phyloP scores from a whole-genome alignment of 1,140 invertebrate species.

The Nymphalis io region DNA sequence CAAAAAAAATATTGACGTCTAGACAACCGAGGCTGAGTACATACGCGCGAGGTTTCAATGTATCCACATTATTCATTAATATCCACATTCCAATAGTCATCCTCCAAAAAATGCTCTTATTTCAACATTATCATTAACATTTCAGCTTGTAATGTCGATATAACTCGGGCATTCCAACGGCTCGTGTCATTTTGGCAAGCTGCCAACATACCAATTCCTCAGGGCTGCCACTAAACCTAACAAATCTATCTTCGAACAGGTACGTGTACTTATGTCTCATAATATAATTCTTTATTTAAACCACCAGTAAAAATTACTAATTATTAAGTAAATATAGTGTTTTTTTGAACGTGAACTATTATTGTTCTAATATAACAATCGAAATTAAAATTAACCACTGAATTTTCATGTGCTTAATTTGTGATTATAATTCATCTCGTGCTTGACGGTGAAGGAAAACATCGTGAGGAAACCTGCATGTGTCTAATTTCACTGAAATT shows the following conservation, averaged over 20 bases:
- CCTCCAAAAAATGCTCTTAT: conserved; percentile 21
- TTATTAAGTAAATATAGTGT: too few species aligned
- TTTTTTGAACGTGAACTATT: too few species aligned
- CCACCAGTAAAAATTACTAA: too few species aligned
- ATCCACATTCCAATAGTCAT: conserved; percentile 18
- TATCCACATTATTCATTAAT: conserved; percentile 5
- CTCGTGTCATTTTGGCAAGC: conserved; percentile 54
- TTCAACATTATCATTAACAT: conserved; percentile 59
- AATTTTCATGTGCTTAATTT: too few species aligned
- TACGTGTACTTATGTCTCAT: not conserved
- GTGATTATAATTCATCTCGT: too few species aligned
- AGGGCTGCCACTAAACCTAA: conserved; percentile 35
- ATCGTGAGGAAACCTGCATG: too few species aligned
- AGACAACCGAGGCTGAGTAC: not conserved
- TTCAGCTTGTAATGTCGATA: conserved; percentile 53
- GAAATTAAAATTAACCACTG: too few species aligned
- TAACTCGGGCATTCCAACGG: conserved; percentile 53
- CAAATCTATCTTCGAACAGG: conserved; percentile 5
- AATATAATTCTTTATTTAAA: too few species aligned
- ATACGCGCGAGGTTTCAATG: not conserved
- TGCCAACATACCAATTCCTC: conserved; percentile 47
- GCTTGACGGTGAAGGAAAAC: too few species aligned
- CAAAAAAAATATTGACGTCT: not conserved
- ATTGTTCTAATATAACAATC: too few species aligned
- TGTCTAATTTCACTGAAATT: too few species aligned